Evolutionary conservation across 2,888 invertebrate species (phyloP).

Genomic region (Drosophila putrida): DNA sequence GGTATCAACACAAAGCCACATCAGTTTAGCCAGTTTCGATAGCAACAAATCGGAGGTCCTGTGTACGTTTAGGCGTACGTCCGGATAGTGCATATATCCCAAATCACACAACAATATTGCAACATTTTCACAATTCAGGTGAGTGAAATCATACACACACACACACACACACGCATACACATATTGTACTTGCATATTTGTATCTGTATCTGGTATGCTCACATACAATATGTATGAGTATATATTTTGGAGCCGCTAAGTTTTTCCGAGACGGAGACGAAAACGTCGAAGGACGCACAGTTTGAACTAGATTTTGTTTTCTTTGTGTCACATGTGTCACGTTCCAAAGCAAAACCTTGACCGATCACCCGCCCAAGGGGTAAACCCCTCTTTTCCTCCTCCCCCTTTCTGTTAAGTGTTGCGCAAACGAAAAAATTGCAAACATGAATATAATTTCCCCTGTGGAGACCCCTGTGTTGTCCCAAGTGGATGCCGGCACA

Average conservation of each 20-base stretch:
- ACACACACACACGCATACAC: slow-evolving; percentile 5
- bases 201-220: slow-evolving; percentile 20
- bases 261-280: slow-evolving; percentile 16
- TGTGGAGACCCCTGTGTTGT: background rate
- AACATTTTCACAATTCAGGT: slow-evolving; percentile 70
- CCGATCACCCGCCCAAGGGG: slow-evolving; percentile 62
- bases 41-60: slow-evolving; percentile 33
- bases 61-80: slow-evolving; percentile 32
- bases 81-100: slow-evolving; percentile 43
- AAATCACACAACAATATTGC: slow-evolving; percentile 59
- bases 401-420: slow-evolving; percentile 39
- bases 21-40: slow-evolving; percentile 44
- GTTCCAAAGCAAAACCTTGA: slow-evolving; percentile 69
- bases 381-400: background rate
- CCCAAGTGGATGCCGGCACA: slow-evolving; percentile 41
- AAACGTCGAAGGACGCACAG: slow-evolving; percentile 48
- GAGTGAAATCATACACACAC: slow-evolving; percentile 59
- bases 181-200: slow-evolving; percentile 15
- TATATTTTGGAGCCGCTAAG: slow-evolving; percentile 60
- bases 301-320: slow-evolving; percentile 54
- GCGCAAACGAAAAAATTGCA: slow-evolving; percentile 67
- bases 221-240: slow-evolving; percentile 24
- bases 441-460: slow-evolving; percentile 31
- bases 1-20: slow-evolving; percentile 23
- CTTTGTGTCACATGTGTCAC: slow-evolving; percentile 61